A percentile compares a stretch with the other conserved stretches of the same genome.
Conservation (phyloP, 2,113 vertebrate genomes). For the Sisor rabdophorus region DNA sequence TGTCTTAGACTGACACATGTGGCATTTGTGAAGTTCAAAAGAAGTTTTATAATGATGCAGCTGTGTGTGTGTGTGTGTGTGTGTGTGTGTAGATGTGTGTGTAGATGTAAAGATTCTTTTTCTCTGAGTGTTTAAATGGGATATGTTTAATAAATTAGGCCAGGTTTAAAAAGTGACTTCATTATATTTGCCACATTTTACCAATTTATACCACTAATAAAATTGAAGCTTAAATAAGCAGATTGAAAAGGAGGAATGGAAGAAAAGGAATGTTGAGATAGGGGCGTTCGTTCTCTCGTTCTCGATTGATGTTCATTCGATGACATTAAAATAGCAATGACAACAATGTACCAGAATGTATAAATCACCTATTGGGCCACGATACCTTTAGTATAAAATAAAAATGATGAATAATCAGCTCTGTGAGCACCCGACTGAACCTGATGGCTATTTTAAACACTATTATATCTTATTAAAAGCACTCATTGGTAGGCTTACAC, state of each 20-base stretch:
- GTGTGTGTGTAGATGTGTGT: constrained; percentile 39
- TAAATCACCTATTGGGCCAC: too few relatives aligned
- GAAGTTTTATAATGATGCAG: constrained; percentile 72
- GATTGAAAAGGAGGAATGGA: neutral
- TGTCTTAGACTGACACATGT: constrained; percentile 74
- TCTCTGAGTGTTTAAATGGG: neutral
- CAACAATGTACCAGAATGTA: too few relatives aligned
- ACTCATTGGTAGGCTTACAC: constrained; percentile 30
- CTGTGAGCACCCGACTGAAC: neutral
- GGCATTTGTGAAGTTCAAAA: constrained; percentile 77
- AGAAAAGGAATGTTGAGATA: too few relatives aligned
- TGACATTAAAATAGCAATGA: too few relatives aligned
- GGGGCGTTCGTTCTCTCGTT: too few relatives aligned
- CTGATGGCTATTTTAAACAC: constrained; percentile 28
- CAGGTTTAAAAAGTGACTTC: neutral
- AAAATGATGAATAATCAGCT: constrained; percentile 21
- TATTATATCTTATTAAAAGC: constrained; percentile 28
- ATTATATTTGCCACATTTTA: neutral
- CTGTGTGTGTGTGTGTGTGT: constrained; percentile 50
- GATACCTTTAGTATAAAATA: neutral
- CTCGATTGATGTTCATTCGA: too few relatives aligned
- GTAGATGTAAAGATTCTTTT: constrained; percentile 16
- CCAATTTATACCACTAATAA: too few relatives aligned
- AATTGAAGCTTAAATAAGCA: too few relatives aligned
- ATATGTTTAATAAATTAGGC: neutral